Evolutionary conservation across 1,140 invertebrate species (phyloP), one percentile per base, ranked within the genome.

Genomic region (Hermetia illucens): DNA sequence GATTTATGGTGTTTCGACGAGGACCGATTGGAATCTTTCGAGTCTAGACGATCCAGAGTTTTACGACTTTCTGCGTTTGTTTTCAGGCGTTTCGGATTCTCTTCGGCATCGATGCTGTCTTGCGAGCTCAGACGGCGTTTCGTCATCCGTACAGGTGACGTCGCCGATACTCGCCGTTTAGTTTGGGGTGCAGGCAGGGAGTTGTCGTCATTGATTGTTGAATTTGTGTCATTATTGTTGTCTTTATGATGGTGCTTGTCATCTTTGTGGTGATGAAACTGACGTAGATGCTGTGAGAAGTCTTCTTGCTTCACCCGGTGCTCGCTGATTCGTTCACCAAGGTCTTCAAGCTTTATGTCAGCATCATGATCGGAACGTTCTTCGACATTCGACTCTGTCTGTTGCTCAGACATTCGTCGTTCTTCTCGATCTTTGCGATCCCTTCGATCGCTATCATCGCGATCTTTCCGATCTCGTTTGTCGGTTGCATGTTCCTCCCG

Each of bases 51-150:
- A 47, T 78, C 75, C 15, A 57, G 48, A 17, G 62, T 39, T 51
- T 70, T 72, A 41, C 53, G 55, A 44, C 69, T 64, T 4, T 75
- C 71, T 1, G 66, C 54, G 45, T 66, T 66, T 39, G 75, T 68
- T 51, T 79, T 83, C 44, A 72, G 68, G 39, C 79, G 76, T 48
- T 86, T 87, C 0, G 62, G 57, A 16, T 82, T 77, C 45, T 85
- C 82, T 22, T 58, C 55, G 10, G 47, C 46, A 2, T 77, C 74
- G 24, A 72, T 52, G 50, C 65, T 72, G 41, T 87, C 83, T 50
- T 85, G 80, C 2, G 78, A 82, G 33, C 81, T 83, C 40, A 82
- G 71, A 35, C 82, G 70, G 29, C 83, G 66, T 55, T 86, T 85
- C 21, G 71, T 66, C 21, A 74, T 66, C 25, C 73, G 70, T 2